phyloP scores from a whole-genome alignment of 2,888 invertebrate genomes.

The Pristionchus japonicus region DNA sequence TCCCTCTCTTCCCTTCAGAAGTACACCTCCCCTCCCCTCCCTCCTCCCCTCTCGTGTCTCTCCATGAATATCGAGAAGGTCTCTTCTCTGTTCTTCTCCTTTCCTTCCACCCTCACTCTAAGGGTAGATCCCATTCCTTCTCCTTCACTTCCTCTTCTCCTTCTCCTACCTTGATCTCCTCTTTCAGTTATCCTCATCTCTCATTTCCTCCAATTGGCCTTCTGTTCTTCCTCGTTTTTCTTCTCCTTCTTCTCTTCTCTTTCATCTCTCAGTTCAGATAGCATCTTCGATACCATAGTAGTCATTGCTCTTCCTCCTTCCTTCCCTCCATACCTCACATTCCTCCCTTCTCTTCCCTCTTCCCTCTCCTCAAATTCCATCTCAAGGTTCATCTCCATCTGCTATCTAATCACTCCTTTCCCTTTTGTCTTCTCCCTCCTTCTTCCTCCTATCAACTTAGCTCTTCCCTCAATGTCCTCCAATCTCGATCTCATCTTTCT shows the following conservation, averaged over 20 bases:
- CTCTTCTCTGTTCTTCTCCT: background rate
- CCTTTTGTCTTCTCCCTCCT: background rate
- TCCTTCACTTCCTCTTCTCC: background rate
- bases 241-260: background rate
- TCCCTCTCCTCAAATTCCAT: background rate
- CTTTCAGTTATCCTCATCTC: background rate
- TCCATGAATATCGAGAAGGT: background rate
- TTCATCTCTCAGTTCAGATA: background rate
- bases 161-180: background rate
- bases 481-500: background rate
- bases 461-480: background rate
- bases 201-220: background rate
- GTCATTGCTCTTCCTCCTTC: background rate
- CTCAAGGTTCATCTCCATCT: conserved; percentile 5
- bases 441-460: conserved; percentile 3
- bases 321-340: conserved; percentile 1
- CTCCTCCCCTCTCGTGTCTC: background rate
- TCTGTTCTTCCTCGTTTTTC: background rate
- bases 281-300: background rate
- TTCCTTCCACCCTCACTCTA: background rate
- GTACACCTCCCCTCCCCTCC: too few species aligned
- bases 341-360: background rate
- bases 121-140: too few species aligned
- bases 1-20: background rate
- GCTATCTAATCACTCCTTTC: conserved; percentile 18